These are phyloP conservation scores for Drosophila arawakana DNA, from an alignment of 1,140 invertebrate genomes.

Conservation along the genomic window DNA sequence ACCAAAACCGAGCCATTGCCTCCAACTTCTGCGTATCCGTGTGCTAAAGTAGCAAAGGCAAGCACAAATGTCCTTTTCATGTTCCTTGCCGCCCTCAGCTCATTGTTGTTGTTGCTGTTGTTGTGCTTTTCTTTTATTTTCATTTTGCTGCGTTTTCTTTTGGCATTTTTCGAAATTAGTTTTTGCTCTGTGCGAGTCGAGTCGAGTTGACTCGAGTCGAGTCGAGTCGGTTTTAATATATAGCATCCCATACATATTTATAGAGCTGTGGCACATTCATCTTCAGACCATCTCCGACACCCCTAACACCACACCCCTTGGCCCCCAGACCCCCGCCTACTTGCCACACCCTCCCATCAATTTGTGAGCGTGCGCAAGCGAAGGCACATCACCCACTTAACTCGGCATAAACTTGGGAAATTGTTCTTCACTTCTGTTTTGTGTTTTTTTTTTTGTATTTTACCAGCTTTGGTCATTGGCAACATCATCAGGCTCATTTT, in stretches of 20 bases:
- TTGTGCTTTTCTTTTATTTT: slow-evolving; percentile 71
- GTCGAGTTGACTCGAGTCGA: slow-evolving; percentile 45
- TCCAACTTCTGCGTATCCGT: slow-evolving; percentile 10
- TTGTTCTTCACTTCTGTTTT: slow-evolving; percentile 45
- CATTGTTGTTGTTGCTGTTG: slow-evolving; percentile 4
- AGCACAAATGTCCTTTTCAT: slow-evolving; percentile 80
- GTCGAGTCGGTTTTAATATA: slow-evolving; percentile 83
- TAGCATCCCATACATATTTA: slow-evolving; percentile 84
- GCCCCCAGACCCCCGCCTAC: neutral
- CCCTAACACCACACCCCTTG: neutral
- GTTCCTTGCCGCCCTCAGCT: slow-evolving; percentile 30
- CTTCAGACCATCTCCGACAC: slow-evolving; percentile 56
- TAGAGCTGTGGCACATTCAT: slow-evolving; percentile 83
- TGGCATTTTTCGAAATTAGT: slow-evolving; percentile 84
- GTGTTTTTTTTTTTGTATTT: slow-evolving; percentile 22
- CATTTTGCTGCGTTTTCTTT: slow-evolving; percentile 82
- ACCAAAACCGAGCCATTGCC: slow-evolving; percentile 25
- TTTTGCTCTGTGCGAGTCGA: slow-evolving; percentile 76
- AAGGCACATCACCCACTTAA: slow-evolving; percentile 69
- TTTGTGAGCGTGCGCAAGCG: slow-evolving; percentile 41
- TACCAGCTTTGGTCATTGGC: slow-evolving; percentile 52
- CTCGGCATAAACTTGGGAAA: slow-evolving; percentile 78
- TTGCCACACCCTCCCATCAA: slow-evolving; percentile 20
- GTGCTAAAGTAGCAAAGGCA: slow-evolving; percentile 60
- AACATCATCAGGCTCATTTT: slow-evolving; percentile 61